These are phyloP conservation scores for Spodoptera litura DNA, from an alignment of 1,140 invertebrate species.

Conservation along the genomic window DNA sequence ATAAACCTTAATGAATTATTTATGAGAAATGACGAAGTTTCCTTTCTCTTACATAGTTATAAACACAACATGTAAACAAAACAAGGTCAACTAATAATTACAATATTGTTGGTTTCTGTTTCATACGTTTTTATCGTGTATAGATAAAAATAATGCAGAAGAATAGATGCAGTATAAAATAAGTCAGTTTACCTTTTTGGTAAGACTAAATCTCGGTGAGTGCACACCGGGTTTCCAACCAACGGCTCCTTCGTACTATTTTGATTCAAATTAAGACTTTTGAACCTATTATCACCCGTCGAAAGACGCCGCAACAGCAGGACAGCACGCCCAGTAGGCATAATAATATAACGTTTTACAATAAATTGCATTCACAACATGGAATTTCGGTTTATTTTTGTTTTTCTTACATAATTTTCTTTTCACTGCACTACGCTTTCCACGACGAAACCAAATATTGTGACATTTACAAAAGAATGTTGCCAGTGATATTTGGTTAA, in stretches of 20 bases:
- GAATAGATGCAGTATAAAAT: neutral
- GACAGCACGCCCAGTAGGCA: conserved; percentile 80
- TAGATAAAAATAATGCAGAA: neutral
- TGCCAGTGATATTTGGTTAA: conserved; percentile 3
- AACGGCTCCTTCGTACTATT: conserved; percentile 69
- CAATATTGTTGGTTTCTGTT: neutral
- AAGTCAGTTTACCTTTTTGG: conserved; percentile 70
- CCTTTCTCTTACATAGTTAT: conserved; percentile 53
- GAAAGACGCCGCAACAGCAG: conserved; percentile 79
- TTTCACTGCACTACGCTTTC: conserved; percentile 18
- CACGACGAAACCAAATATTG: conserved; percentile 47
- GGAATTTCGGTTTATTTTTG: conserved; percentile 52
- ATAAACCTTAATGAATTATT: conserved; percentile 44
- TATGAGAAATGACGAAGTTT: conserved; percentile 1
- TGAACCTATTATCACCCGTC: conserved; percentile 78
- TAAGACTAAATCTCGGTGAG: conserved; percentile 70
- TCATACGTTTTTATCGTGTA: neutral
- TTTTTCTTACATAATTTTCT: conserved; percentile 52
- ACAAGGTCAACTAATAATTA: conserved; percentile 59
- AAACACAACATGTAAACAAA: conserved; percentile 62
- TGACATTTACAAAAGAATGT: conserved; percentile 36
- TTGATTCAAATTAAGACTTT: conserved; percentile 77
- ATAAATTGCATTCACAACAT: conserved; percentile 45
- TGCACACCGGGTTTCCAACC: conserved; percentile 66
- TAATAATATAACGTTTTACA: conserved; percentile 63